phyloP scores from a whole-genome alignment of 2,113 vertebrate species.

The Solenodon paradoxus region DNA sequence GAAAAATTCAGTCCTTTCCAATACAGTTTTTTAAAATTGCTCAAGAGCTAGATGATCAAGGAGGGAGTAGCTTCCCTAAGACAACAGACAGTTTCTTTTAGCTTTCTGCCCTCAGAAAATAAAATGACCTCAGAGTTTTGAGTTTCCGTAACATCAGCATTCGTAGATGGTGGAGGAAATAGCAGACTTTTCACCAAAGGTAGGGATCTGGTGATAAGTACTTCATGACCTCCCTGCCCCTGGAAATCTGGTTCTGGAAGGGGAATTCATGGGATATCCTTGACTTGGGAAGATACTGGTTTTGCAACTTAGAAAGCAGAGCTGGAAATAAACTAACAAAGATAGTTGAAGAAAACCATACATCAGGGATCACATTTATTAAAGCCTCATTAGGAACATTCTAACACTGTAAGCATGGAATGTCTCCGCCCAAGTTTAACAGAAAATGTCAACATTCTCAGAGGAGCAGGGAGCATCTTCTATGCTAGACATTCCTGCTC shows the following conservation, averaged over 20 bases:
- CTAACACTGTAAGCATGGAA: neutral
- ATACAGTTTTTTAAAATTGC: neutral
- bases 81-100: conserved; percentile 40
- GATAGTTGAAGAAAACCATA: neutral
- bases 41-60: neutral
- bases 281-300: neutral
- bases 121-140: neutral
- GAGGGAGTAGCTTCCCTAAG: conserved; percentile 30
- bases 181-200: neutral
- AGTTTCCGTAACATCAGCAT: conserved; percentile 36
- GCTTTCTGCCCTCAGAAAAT: conserved; percentile 38
- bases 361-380: neutral
- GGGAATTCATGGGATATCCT: neutral
- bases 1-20: neutral
- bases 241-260: conserved; percentile 24
- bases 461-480: neutral
- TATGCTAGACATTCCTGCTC: neutral
- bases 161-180: neutral
- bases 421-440: neutral
- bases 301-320: neutral
- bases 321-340: neutral
- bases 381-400: neutral
- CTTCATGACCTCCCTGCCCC: neutral
- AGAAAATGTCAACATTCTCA: neutral
- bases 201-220: neutral